Evolutionary conservation across 2,888 invertebrate genomes (phyloP).

Genomic region (Ypsolopha scabrella): DNA sequence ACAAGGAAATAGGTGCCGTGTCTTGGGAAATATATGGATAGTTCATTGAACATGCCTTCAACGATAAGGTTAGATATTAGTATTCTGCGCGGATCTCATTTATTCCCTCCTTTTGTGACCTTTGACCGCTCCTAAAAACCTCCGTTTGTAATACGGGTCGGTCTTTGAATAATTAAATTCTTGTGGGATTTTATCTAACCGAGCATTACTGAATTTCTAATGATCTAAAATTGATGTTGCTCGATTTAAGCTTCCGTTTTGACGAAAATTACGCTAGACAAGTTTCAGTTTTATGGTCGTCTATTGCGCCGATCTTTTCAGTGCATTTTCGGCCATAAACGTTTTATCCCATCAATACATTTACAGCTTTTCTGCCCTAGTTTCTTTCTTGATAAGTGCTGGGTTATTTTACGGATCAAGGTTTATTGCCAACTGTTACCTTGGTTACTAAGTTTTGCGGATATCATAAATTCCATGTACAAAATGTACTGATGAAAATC

Average conservation of each 20-base stretch:
- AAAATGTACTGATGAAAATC: no score
- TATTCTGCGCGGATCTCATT: background rate
- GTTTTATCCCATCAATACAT: background rate
- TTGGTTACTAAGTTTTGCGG: background rate
- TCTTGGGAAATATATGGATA: no score
- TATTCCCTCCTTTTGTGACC: constrained; percentile 1
- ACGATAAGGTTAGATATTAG: background rate
- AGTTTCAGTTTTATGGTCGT: no score
- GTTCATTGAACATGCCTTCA: background rate
- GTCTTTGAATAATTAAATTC: no score
- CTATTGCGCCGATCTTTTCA: background rate
- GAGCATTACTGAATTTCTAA: no score
- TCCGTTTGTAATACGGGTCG: background rate
- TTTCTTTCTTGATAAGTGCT: background rate
- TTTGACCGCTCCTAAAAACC: constrained; percentile 1
- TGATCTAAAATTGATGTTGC: no score
- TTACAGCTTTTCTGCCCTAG: background rate
- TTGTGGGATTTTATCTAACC: no score
- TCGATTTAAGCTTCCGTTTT: no score
- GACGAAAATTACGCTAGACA: no score
- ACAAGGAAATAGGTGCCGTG: no score
- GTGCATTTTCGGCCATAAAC: background rate
- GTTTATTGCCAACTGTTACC: background rate
- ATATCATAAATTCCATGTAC: no score
- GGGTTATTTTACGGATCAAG: background rate